A percentile compares a stretch with the other conserved stretches of the same genome.
These are phyloP conservation scores for Tympanoctomys barrerae DNA, from an alignment of 2,797 vertebrate genomes.

Conservation along the genomic window DNA sequence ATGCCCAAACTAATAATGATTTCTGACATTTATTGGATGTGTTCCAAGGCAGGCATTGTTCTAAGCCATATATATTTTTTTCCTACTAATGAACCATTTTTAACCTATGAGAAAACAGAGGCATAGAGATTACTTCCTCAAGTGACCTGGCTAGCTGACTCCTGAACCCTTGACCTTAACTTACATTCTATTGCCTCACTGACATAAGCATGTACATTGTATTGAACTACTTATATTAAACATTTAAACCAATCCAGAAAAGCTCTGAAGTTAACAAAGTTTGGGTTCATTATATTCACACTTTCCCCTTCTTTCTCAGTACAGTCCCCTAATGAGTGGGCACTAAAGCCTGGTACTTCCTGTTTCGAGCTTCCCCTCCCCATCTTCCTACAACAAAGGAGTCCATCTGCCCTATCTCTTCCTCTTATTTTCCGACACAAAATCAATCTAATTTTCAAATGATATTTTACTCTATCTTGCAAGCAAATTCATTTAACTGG, in stretches of 20 bases:
- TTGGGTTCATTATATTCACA: neutral
- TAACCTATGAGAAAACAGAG: neutral
- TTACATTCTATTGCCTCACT: neutral
- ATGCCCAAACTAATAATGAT: neutral
- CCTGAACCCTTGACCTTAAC: neutral
- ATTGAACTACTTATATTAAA: neutral
- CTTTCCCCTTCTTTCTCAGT: neutral
- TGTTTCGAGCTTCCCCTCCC: neutral
- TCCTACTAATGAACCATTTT: neutral
- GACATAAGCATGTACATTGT: too few relatives aligned
- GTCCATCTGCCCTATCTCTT: neutral
- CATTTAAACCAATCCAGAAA: neutral
- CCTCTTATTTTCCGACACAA: neutral
- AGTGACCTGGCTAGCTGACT: neutral
- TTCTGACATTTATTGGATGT: neutral
- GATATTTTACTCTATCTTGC: neutral
- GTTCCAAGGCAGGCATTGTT: neutral
- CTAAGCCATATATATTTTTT: neutral
- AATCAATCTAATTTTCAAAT: neutral
- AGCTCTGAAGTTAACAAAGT: neutral
- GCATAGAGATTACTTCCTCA: neutral
- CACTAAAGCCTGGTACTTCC: neutral
- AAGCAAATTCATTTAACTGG: neutral
- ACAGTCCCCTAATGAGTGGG: neutral
- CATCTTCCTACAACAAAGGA: neutral